Percentiles rank a stretch among this genome's conserved stretches.
Evolutionary conservation across 2,113 vertebrate species (phyloP).

Genomic region (Oncorhynchus gorbuscha): DNA sequence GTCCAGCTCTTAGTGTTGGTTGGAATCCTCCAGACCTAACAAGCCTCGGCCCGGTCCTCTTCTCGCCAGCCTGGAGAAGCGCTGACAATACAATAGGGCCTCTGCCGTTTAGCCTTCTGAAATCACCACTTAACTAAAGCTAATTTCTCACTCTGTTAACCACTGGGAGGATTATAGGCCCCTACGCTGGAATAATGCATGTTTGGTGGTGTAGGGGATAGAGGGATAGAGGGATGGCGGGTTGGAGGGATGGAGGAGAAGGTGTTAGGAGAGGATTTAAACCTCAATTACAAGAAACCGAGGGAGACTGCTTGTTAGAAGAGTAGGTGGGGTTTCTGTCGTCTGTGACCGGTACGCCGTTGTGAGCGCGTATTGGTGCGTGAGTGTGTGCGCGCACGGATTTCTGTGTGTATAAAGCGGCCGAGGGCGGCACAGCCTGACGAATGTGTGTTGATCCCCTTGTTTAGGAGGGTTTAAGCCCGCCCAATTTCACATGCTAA

Average conservation of each 20-base stretch:
- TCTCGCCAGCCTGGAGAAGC: slow-evolving; percentile 55
- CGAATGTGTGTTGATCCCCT: slow-evolving; percentile 74
- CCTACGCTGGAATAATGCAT: slow-evolving; percentile 60
- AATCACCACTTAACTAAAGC: slow-evolving; percentile 77
- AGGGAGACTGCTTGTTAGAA: slow-evolving; percentile 57
- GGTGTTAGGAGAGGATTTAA: slow-evolving; percentile 70
- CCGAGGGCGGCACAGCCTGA: slow-evolving; percentile 63
- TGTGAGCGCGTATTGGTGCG: slow-evolving; percentile 17
- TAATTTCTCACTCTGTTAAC: slow-evolving; percentile 79
- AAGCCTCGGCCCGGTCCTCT: slow-evolving; percentile 12
- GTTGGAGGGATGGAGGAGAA: slow-evolving; percentile 26
- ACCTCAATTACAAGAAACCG: slow-evolving; percentile 70
- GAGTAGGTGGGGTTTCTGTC: slow-evolving; percentile 51
- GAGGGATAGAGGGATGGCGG: slow-evolving; percentile 23
- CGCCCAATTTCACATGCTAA: slow-evolving; percentile 63
- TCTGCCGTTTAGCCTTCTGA: slow-evolving; percentile 65
- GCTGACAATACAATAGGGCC: slow-evolving; percentile 58
- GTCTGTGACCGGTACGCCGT: slow-evolving; percentile 8
- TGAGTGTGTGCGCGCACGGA: slow-evolving; percentile 18
- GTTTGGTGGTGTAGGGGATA: slow-evolving; percentile 54
- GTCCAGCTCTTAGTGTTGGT: slow-evolving; percentile 40
- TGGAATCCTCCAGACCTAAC: slow-evolving; percentile 41
- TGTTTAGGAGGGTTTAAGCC: slow-evolving; percentile 71
- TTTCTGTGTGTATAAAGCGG: slow-evolving; percentile 22
- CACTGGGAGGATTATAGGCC: slow-evolving; percentile 68